Conservation (phyloP, 2,113 vertebrate genomes). For the Ifrita kowaldi region DNA sequence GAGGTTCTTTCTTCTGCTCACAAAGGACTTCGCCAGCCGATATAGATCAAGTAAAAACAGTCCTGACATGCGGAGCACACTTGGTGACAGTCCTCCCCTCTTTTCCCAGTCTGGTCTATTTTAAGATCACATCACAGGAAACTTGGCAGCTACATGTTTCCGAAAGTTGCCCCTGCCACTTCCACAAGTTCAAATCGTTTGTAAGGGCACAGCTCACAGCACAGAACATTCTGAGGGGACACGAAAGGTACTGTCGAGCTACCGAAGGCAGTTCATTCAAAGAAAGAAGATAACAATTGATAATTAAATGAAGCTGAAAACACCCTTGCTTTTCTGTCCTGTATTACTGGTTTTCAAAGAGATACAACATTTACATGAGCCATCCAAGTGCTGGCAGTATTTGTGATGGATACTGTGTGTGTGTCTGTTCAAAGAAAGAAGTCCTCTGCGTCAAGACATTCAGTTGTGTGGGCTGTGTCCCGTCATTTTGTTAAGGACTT, state of each 20-base stretch:
- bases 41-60: constrained; percentile 66
- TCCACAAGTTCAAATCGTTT: constrained; percentile 65
- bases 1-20: constrained; percentile 67
- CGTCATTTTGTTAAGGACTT: not conserved
- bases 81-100: constrained; percentile 68
- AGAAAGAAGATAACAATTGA: not conserved
- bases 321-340: not conserved
- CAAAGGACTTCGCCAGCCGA: constrained; percentile 64
- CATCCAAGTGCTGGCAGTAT: not conserved
- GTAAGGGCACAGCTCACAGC: constrained; percentile 27
- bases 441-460: not conserved
- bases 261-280: not conserved
- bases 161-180: constrained; percentile 71
- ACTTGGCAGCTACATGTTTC: constrained; percentile 76
- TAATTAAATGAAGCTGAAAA: not conserved
- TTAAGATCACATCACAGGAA: constrained; percentile 74
- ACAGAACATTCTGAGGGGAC: constrained; percentile 1
- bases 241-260: not conserved
- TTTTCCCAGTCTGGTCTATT: constrained; percentile 78
- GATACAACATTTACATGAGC: not conserved
- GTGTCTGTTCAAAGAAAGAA: not conserved
- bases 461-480: not conserved
- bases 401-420: not conserved
- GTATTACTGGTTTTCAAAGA: not conserved
- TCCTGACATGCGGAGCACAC: constrained; percentile 53